phyloP scores from a whole-genome alignment of 1,140 invertebrate genomes.

The Nasonia longicornis region DNA sequence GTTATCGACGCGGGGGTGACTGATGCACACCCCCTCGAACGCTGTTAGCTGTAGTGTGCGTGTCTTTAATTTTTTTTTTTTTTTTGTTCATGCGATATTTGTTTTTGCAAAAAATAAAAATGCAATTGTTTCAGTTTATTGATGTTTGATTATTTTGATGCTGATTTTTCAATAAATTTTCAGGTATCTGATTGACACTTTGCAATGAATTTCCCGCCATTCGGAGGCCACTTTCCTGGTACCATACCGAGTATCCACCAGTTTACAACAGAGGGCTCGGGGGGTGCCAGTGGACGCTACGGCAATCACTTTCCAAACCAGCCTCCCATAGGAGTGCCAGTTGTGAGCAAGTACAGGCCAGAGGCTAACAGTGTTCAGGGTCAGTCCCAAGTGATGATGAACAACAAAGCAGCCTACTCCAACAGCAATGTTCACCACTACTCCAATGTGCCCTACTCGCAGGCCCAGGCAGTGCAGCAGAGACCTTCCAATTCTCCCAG shows the following conservation, averaged over 20 bases:
- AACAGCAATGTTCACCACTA: constrained; percentile 69
- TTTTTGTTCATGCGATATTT: too few relatives aligned
- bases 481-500: constrained; percentile 66
- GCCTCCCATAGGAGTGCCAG: constrained; percentile 67
- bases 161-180: constrained; percentile 28
- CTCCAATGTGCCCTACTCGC: constrained; percentile 66
- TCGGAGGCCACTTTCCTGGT: constrained; percentile 75
- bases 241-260: constrained; percentile 76
- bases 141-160: not conserved
- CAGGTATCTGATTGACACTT: constrained; percentile 65
- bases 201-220: constrained; percentile 77
- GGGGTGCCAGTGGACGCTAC: constrained; percentile 65
- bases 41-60: not conserved
- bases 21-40: not conserved
- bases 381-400: constrained; percentile 68
- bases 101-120: not conserved
- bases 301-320: constrained; percentile 69
- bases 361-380: constrained; percentile 65
- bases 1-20: constrained; percentile 9
- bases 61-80: not conserved
- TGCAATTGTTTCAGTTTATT: not conserved
- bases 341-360: constrained; percentile 65
- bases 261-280: constrained; percentile 72
- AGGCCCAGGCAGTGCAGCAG: constrained; percentile 65
- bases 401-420: constrained; percentile 64